Evolutionary conservation across 1,140 invertebrate species (phyloP), one percentile per base, ranked within the genome.

Genomic region (Trichomalopsis sarcophagae): DNA sequence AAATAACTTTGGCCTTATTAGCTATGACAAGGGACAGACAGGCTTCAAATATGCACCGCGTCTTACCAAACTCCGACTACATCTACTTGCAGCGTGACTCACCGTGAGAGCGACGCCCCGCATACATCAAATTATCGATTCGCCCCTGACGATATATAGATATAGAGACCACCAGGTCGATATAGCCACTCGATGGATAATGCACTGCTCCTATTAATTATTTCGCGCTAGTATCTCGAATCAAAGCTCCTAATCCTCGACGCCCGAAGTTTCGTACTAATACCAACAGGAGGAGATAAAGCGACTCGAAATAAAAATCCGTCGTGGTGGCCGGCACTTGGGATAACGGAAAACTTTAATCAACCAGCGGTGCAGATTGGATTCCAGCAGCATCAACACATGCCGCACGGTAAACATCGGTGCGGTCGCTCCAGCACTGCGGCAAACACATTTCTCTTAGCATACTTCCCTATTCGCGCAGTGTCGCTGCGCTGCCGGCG

Each of bases 401-500:
- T 30, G 68, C 68, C 23, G 27, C 23, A 11, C 68, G 10, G 30
- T 71, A 71, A 71, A 71, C 27, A 71, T 36, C 33, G 33, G 17
- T 66, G 27, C 27, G 14, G 68, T 33, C 30, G 27, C 27, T 71
- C 68, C 68, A 10, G 30, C 68, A 9, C 68, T 71, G 30, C 10
- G 23, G 23, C 68, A 40, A 40, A 33, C 30, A 36, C 73, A 40
- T 74, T 74, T 74, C 73, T 74, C 73, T 74, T 74, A 74, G 36
- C 36, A 40, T 33, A 40, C 40, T 74, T 30, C 73, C 36, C 30
- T 71, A 27, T 27, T 71, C 30, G 10, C 23, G 69, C 69, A 71
- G 23, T 71, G 69, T 40, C 30, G 30, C 23, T 77, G 11, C 36
- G 7, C 33, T 9, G n/a, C 69, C 21, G 17, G 4, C 55, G 55